A percentile compares a stretch with the other conserved stretches of the same genome.
Conservation (phyloP, 92 coral and sea anemone genomes). For the Zoanthus solanderi region DNA sequence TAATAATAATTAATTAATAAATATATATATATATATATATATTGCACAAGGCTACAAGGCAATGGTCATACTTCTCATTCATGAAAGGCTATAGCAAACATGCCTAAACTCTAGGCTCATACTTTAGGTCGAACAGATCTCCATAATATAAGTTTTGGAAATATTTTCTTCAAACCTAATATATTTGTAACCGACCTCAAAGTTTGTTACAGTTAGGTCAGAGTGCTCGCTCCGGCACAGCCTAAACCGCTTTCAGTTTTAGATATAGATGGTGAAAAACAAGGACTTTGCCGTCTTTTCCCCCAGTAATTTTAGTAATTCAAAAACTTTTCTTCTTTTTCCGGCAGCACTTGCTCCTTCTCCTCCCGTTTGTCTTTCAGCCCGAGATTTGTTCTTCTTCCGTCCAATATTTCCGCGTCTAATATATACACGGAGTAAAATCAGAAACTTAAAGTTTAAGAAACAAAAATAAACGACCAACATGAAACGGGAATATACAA, state of each 20-base stretch:
- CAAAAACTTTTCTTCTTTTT: constrained; percentile 23
- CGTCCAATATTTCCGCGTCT: constrained; percentile 33
- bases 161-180: constrained; percentile 18
- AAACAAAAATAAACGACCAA: constrained; percentile 6
- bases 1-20: too few relatives aligned
- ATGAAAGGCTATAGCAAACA: constrained; percentile 20
- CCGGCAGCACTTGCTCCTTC: constrained; percentile 14
- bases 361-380: not conserved
- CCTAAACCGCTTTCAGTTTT: constrained; percentile 24
- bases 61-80: not conserved
- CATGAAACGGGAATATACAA: too few relatives aligned
- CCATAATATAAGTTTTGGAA: constrained; percentile 25
- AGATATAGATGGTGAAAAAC: constrained; percentile 20
- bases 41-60: constrained; percentile 13
- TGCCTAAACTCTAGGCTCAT: constrained; percentile 13
- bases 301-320: constrained; percentile 14
- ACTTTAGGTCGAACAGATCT: constrained; percentile 9
- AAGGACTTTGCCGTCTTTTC: constrained; percentile 16
- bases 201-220: not conserved
- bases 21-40: too few relatives aligned
- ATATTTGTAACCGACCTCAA: constrained; percentile 21
- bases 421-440: not conserved
- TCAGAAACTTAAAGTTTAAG: constrained; percentile 17
- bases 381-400: constrained; percentile 8
- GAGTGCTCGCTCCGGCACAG: not conserved